Base-by-base conservation (phyloP, 2,888 invertebrate species). In the Leucophora obtusa region DNA sequence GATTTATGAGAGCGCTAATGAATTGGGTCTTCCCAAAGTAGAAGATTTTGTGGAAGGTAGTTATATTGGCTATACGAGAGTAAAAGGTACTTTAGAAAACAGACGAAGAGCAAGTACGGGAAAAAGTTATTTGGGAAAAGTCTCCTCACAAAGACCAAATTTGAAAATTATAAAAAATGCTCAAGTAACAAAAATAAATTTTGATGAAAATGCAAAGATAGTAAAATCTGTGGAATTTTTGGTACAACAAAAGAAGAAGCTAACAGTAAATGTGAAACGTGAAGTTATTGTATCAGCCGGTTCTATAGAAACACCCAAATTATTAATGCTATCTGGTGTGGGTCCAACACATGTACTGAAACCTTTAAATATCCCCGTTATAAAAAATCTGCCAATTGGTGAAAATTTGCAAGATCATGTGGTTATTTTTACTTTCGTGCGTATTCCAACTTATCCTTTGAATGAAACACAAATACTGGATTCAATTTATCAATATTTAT, bases 341-440 rank as follows among this genome's bases (percentile, higher is more conserved):
- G 87, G 87, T 6, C 85, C 83, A 2, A 10, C 76, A 68, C 24
- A 82, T 2, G 82, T 85, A 18, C 58, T 87, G 0, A 53, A 75
- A 21, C 58, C 77, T 7, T 21, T 84, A 1, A 71, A 79, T 7
- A 85, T 87, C 56, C 84, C 84, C 1, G 66, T 85, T 2, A 15
- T 85, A 7, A 77, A 81, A 6, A 73, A 86, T 54, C 66, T 85
- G 14, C 47, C 58, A 72, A 95, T 95, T 0, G 95, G 95, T 1
- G 92, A 93, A 83, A 94, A 95, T 86, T 91, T 96, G 0, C 95
- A 95, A 89, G 96, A 96, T 85, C 96, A 96, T 87, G 92, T 94
- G 50, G 93, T 93, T 0, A 91, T 93, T 5, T 83, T 83, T 6
- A 0, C 86, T 3, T 66, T 84, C 9, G 76, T 85, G 11, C 82